Evolutionary conservation across 2,113 vertebrate genomes (phyloP).

Genomic region (Anguilla japonica): DNA sequence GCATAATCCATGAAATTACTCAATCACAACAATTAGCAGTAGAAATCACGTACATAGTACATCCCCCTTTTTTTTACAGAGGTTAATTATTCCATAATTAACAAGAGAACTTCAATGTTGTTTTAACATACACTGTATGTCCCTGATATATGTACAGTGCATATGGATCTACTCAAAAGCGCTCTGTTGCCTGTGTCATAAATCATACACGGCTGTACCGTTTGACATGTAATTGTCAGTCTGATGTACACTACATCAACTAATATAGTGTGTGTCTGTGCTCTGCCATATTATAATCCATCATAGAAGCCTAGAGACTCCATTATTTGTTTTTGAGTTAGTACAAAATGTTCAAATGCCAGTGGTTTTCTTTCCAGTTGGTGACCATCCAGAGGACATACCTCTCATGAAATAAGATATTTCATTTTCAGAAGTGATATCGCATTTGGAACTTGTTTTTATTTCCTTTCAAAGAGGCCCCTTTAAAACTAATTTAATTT

Average conservation of each 20-base stretch:
- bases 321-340: not conserved
- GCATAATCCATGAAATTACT: not conserved
- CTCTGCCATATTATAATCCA: not conserved
- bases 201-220: not conserved
- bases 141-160: not conserved
- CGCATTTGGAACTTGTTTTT: not conserved
- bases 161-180: not conserved
- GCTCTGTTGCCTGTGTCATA: not conserved
- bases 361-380: not conserved
- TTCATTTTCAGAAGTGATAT: not conserved
- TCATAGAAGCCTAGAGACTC: not conserved
- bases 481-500: not conserved
- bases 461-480: not conserved
- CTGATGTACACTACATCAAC: not conserved
- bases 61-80: not conserved
- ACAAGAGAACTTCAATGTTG: not conserved
- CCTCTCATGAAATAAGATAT: not conserved
- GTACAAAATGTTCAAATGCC: not conserved
- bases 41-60: not conserved
- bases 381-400: not conserved
- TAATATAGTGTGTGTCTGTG: not conserved
- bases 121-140: not conserved
- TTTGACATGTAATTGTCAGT: not conserved
- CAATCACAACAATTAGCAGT: not conserved
- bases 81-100: not conserved